Base-by-base conservation (phyloP, 2,113 vertebrate species). In the Phaetusa simplex region DNA sequence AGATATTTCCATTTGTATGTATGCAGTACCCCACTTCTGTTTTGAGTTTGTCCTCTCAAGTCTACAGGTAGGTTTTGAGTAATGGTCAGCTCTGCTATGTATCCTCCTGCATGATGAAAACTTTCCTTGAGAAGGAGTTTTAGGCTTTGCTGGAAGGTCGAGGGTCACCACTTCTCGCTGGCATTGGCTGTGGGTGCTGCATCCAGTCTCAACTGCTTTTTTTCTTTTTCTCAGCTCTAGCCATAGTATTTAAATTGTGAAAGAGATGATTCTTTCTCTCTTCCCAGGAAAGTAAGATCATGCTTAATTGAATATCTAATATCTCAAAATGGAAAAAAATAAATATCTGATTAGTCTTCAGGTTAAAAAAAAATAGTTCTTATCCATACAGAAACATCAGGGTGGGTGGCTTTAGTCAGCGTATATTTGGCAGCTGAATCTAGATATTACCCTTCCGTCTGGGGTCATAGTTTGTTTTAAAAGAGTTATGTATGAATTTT, bases 401-500 rank as follows among this genome's bases (percentile, higher is more conserved):
- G 10, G 24, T 82, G 32, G 27, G 8, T 73, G 82, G 70, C 70
- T 91, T 87, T 93, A 94, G 70, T 88, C 66, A 89, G 61, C 3
- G 5, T 88, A 21, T 85, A 85, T 90, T 88, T 94, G 93, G 70
- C 78, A 93, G 70, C 87, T 94, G 85, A 93, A 85, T 94, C 93
- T 91, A 82, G 85, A 82, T 93, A 77, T 53, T 96, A 90, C 66
- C 58, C 70, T 96, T 94, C 66, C 0, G 0, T 96, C 70, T 93
- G 70, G 82, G 95, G 82, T 96, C 95, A 95, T 80, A 97, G 93
- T 96, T 97, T 94, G 53, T 80, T 95, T 95, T 94, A 96, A 95
- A 89, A 96, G 74, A 90, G 92, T 97, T 96, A 96, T 93, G 74
- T 95, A 96, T 91, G 93, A 96, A 94, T 96, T 95, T 97, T 96